Percentiles rank a stretch among this genome's conserved stretches.
Evolutionary conservation across 1,140 invertebrate genomes (phyloP).

Genomic region (Drosophila truncata): DNA sequence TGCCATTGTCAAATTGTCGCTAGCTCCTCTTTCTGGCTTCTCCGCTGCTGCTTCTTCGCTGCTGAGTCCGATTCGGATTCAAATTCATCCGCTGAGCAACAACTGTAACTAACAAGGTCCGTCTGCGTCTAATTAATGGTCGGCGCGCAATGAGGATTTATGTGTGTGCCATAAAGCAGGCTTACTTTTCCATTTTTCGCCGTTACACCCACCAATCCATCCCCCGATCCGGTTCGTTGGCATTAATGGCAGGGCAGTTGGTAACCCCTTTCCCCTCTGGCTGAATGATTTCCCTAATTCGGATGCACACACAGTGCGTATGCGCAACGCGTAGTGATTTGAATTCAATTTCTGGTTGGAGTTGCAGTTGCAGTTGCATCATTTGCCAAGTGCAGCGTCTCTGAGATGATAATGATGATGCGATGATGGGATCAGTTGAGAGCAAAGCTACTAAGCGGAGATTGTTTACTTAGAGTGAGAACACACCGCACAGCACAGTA

Average conservation of each 20-base stretch:
- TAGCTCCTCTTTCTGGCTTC: conserved; percentile 8
- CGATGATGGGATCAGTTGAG: not conserved
- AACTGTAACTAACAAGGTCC: conserved; percentile 67
- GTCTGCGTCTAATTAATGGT: conserved; percentile 54
- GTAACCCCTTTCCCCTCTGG: not conserved
- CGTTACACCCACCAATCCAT: conserved; percentile 4
- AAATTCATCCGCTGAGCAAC: conserved; percentile 26
- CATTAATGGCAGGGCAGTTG: conserved; percentile 13
- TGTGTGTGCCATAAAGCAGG: conserved; percentile 53
- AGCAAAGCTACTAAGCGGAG: not conserved
- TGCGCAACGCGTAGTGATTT: conserved; percentile 38
- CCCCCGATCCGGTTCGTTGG: conserved; percentile 18
- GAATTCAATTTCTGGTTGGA: conserved; percentile 13
- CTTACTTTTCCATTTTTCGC: conserved; percentile 13
- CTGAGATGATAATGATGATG: not conserved
- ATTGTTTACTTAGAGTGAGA: conserved; percentile 64
- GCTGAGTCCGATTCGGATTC: conserved; percentile 13
- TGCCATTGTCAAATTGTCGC: conserved; percentile 58
- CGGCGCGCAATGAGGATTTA: conserved; percentile 35
- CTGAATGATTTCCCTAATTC: conserved; percentile 13
- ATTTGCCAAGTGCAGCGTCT: conserved; percentile 9
- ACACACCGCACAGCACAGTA: conserved; percentile 40
- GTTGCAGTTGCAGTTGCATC: conserved; percentile 36
- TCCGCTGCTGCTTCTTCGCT: conserved; percentile 3
- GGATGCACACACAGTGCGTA: conserved; percentile 26